These are phyloP conservation scores for Epinephelus fuscoguttatus DNA, from an alignment of 2,113 vertebrate genomes.

Conservation along the genomic window DNA sequence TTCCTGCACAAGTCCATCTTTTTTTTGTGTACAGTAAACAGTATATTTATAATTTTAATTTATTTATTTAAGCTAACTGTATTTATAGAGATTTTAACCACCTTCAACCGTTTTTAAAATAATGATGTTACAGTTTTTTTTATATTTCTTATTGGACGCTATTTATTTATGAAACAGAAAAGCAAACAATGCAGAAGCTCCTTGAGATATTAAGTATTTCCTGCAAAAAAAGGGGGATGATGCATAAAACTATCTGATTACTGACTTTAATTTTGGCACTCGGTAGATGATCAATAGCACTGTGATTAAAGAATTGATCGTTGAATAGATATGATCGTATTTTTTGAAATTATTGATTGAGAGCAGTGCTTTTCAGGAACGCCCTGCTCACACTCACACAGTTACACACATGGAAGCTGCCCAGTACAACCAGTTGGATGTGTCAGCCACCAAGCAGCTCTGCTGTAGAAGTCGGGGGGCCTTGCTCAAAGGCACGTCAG, in stretches of 20 bases:
- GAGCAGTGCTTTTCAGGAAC: conserved; percentile 11
- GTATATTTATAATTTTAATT: conserved; percentile 86
- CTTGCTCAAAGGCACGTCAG: conserved; percentile 40
- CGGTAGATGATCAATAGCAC: conserved; percentile 66
- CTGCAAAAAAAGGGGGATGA: conserved; percentile 5
- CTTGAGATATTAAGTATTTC: conserved; percentile 43
- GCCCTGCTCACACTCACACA: conserved; percentile 14
- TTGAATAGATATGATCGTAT: conserved; percentile 31
- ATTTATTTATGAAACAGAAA: conserved; percentile 81
- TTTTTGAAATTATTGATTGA: conserved; percentile 18
- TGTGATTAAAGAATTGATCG: conserved; percentile 66
- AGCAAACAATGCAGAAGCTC: conserved; percentile 50
- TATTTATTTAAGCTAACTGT: conserved; percentile 88
- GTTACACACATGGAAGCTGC: conserved; percentile 23
- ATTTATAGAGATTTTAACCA: conserved; percentile 86
- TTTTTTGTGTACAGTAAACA: conserved; percentile 80
- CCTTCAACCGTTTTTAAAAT: conserved; percentile 72
- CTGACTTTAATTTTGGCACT: conserved; percentile 46
- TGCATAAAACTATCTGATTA: conserved; percentile 29
- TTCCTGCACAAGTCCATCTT: conserved; percentile 72
- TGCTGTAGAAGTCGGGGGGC: conserved; percentile 11
- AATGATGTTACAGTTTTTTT: conserved; percentile 79
- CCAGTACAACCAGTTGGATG: conserved; percentile 28
- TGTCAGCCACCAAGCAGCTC: conserved; percentile 23
- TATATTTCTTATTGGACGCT: conserved; percentile 77